Conservation (phyloP, 2,888 invertebrate species). For the Idaea straminata region DNA sequence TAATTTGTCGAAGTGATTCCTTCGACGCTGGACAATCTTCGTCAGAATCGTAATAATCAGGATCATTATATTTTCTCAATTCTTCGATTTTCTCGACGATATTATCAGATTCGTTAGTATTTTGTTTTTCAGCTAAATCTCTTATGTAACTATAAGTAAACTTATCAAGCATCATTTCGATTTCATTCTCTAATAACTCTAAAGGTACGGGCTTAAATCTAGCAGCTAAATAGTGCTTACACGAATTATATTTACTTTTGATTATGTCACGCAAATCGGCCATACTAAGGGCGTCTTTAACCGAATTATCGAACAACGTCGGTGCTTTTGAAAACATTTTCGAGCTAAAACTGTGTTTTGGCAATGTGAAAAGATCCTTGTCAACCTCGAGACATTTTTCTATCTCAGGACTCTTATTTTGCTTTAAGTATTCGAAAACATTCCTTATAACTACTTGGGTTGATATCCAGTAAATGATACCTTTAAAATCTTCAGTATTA, state of each 20-base stretch:
- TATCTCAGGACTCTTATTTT: slow-evolving; percentile 57
- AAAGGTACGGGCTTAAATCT: slow-evolving; percentile 63
- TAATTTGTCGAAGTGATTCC: slow-evolving; percentile 58
- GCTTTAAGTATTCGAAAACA: slow-evolving; percentile 64
- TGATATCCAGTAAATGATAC: slow-evolving; percentile 60
- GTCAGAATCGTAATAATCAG: slow-evolving; percentile 36
- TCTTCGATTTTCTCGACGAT: slow-evolving; percentile 61
- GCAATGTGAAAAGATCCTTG: slow-evolving; percentile 47
- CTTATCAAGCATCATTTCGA: slow-evolving; percentile 61
- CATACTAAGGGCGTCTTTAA: slow-evolving; percentile 66
- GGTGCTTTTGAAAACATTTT: slow-evolving; percentile 63
- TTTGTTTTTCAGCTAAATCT: slow-evolving; percentile 56
- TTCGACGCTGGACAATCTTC: slow-evolving; percentile 48
- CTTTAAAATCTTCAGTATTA: slow-evolving; percentile 61
- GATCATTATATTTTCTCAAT: slow-evolving; percentile 40
- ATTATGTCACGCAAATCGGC: slow-evolving; percentile 58
- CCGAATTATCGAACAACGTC: slow-evolving; percentile 59
- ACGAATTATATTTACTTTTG: slow-evolving; percentile 55
- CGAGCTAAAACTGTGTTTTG: slow-evolving; percentile 47
- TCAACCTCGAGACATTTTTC: slow-evolving; percentile 59
- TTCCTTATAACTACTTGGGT: slow-evolving; percentile 69
- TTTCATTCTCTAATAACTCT: slow-evolving; percentile 59
- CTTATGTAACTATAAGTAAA: slow-evolving; percentile 61
- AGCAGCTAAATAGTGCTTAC: slow-evolving; percentile 60
- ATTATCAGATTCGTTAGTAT: slow-evolving; percentile 46